A percentile compares a stretch with the other conserved stretches of the same genome.
phyloP scores from a whole-genome alignment of 1,140 invertebrate species.

The Capitella teleta region DNA sequence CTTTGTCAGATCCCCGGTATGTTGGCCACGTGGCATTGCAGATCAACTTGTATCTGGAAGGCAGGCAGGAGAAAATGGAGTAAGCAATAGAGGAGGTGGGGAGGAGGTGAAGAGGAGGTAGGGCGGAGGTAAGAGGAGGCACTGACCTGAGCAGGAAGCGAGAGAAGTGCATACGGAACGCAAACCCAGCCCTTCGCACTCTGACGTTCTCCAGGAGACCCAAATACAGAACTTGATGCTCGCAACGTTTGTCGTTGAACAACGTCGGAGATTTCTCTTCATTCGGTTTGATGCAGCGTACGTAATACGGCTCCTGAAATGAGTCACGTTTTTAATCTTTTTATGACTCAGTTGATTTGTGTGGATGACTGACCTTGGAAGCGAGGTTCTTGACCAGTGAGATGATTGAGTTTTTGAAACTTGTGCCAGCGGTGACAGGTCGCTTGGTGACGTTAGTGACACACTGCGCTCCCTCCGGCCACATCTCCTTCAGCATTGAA shows the following conservation, averaged over 20 bases:
- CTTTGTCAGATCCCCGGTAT: conserved; percentile 62
- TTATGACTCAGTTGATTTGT: not conserved
- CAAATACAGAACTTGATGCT: conserved; percentile 55
- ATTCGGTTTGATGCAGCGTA: conserved; percentile 91
- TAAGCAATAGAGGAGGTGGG: not conserved
- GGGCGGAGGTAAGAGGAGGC: no score
- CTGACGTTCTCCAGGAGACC: conserved; percentile 88
- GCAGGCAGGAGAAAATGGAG: conserved; percentile 15
- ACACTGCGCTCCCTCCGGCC: conserved; percentile 84
- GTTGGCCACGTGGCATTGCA: conserved; percentile 90
- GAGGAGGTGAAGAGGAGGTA: not conserved
- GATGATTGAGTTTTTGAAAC: conserved; percentile 91
- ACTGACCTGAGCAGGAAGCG: conserved; percentile 65
- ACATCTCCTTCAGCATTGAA: conserved; percentile 69
- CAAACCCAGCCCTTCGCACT: conserved; percentile 84
- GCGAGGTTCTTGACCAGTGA: conserved; percentile 75
- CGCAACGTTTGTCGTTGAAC: conserved; percentile 65
- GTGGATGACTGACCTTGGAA: conserved; percentile 51
- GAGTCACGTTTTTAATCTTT: no score
- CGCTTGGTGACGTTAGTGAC: conserved; percentile 85
- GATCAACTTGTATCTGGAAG: conserved; percentile 86
- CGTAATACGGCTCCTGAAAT: conserved; percentile 80
- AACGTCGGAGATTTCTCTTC: conserved; percentile 73
- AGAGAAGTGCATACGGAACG: conserved; percentile 81
- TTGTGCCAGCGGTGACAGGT: conserved; percentile 78